Percentiles rank a stretch among this genome's conserved stretches.
Conservation (phyloP, 2,797 vertebrate species). For the Margarornis squamiger region DNA sequence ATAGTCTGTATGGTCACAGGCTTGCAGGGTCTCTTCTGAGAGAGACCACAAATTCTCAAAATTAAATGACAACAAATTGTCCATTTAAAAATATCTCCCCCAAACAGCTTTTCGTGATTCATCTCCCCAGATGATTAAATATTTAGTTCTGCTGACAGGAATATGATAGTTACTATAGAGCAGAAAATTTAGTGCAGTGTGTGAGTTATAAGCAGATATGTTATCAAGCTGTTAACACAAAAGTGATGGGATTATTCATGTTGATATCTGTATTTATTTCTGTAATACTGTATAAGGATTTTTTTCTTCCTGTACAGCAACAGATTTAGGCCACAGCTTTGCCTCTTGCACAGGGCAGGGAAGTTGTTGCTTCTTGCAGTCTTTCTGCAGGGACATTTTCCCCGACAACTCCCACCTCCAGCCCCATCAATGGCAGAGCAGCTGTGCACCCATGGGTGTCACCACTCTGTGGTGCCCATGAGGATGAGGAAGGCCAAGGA, state of each 20-base stretch:
- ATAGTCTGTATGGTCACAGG: not conserved
- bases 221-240: slow-evolving; percentile 39
- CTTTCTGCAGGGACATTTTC: not conserved
- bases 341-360: not conserved
- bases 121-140: slow-evolving; percentile 49
- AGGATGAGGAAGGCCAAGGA: not conserved
- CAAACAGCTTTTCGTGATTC: slow-evolving; percentile 44
- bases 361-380: not conserved
- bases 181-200: slow-evolving; percentile 32
- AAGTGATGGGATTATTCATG: not conserved
- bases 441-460: not conserved
- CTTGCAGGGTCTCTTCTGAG: not conserved
- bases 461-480: not conserved
- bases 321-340: slow-evolving; percentile 18
- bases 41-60: not conserved
- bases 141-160: slow-evolving; percentile 44
- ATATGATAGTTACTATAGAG: slow-evolving; percentile 33
- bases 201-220: slow-evolving; percentile 30
- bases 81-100: slow-evolving; percentile 18
- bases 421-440: not conserved
- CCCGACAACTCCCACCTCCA: not conserved
- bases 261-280: slow-evolving; percentile 43
- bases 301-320: not conserved
- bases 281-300: not conserved
- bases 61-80: slow-evolving; percentile 33